A percentile compares a stretch with the other conserved stretches of the same genome.
phyloP scores from a whole-genome alignment of 2,888 invertebrate genomes.

The Lycocerus yunnanus region DNA sequence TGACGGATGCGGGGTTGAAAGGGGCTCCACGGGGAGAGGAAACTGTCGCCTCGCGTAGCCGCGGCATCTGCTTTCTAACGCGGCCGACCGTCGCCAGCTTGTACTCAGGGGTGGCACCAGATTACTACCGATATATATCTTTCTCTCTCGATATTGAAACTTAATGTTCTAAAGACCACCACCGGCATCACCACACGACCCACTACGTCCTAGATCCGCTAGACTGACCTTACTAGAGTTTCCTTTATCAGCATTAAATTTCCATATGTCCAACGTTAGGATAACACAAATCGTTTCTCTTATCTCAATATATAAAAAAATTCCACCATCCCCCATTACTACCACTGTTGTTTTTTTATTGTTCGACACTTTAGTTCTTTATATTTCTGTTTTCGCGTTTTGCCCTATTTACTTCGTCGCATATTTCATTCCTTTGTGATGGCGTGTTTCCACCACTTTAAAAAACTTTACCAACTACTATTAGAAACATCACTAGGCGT shows the following conservation, averaged over 20 bases:
- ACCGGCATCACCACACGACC: conserved; percentile 7
- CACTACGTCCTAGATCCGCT: conserved; percentile 6
- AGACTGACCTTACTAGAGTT: conserved; percentile 9
- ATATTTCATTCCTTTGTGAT: background rate
- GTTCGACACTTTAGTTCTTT: background rate
- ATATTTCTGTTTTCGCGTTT: background rate
- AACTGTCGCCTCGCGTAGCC: conserved; percentile 36
- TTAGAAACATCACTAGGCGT: background rate
- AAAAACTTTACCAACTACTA: background rate
- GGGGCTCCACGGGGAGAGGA: conserved; percentile 26
- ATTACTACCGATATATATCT: conserved; percentile 23
- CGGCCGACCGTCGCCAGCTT: conserved; percentile 34
- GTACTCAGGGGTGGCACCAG: conserved; percentile 30
- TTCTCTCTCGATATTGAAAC: conserved; percentile 15
- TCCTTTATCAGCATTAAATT: conserved; percentile 15
- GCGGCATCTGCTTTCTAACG: conserved; percentile 36
- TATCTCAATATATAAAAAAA: conserved; percentile 4
- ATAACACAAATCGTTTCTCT: conserved; percentile 7
- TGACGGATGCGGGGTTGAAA: conserved; percentile 31
- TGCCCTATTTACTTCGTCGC: conserved; percentile 1
- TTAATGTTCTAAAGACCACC: conserved; percentile 10
- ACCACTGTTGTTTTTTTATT: conserved; percentile 1
- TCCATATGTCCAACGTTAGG: conserved; percentile 10
- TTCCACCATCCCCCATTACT: background rate
- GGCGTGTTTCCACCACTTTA: background rate